These are phyloP conservation scores for Melanocharis versteri DNA, from an alignment of 2,113 vertebrate genomes.

Conservation along the genomic window DNA sequence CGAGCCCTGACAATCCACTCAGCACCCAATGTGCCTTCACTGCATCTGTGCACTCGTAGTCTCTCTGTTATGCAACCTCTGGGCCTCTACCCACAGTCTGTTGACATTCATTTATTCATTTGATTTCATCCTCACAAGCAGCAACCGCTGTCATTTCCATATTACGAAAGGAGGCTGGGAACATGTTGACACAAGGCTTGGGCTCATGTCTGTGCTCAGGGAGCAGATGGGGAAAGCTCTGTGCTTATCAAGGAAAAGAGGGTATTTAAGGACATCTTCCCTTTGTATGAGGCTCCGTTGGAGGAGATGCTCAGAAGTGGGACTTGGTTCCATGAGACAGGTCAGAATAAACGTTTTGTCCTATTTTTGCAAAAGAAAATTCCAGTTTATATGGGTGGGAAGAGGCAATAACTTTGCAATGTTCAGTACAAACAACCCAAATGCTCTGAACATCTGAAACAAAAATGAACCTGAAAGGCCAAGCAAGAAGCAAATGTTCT, in stretches of 20 bases:
- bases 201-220: neutral
- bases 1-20: slow-evolving; percentile 29
- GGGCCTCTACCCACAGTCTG: slow-evolving; percentile 27
- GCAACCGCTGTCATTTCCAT: slow-evolving; percentile 34
- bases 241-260: neutral
- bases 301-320: neutral
- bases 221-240: slow-evolving; percentile 18
- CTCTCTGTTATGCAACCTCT: slow-evolving; percentile 23
- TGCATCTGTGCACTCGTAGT: slow-evolving; percentile 31
- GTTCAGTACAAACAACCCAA: neutral
- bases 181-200: slow-evolving; percentile 29
- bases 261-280: slow-evolving; percentile 11
- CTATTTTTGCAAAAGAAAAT: neutral
- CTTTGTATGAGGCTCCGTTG: neutral
- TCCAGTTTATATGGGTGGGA: neutral
- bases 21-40: neutral
- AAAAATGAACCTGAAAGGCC: neutral
- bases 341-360: neutral
- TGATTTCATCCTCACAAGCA: slow-evolving; percentile 20
- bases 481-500: neutral
- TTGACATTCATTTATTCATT: slow-evolving; percentile 63
- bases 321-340: neutral
- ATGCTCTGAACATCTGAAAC: neutral
- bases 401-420: neutral
- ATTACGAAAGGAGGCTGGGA: slow-evolving; percentile 5